Evolutionary conservation across 2,888 invertebrate genomes (phyloP), one percentile per base, ranked within the genome.

Genomic region (Caenorhabditis sp.): DNA sequence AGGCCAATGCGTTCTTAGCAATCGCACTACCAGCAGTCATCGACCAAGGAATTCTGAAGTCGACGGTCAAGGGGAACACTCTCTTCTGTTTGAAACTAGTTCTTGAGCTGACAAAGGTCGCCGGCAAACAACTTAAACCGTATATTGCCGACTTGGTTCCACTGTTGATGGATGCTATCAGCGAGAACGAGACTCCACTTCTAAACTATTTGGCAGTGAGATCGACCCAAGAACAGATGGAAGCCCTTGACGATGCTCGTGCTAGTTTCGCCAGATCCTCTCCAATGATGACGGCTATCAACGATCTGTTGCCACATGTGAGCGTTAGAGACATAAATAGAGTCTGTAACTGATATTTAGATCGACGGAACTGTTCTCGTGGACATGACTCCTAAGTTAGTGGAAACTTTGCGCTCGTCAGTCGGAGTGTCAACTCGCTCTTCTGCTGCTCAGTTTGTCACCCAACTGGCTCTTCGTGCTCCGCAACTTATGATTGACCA

Each of bases 201-300:
- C 93, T 96, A 56, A 95, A 95, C 28, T 95, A 96, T 92, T 93
- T 96, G 76, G 95, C 96, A 83, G 95, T 95, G 0, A 94, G 94
- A 51, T 93, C 95, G 58, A 94, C 94, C 5, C 94, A 94, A 0
- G 95, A 95, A 85, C 94, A 94, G 44, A 94, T 96, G 87, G 96
- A 96, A 89, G 93, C 94, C 92, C 88, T 93, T 61, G 97, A 97
- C 92, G 95, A 94, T 84, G 94, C 95, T 77, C 93, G 97, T 71
- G 95, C 96, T 8, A 95, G 94, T 69, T 95, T 95, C 1, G 96
- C 96, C 0, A 95, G 95, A 89, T 95, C 95, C 0, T 96, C 97
- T 92, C 95, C 96, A 80, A 96, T 96, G 83, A 88, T 88, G 87
- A 85, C 82, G 0, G 84, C 88, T 3, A 72, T 84, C 22, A 68